Base-by-base conservation (phyloP, 92 coral and sea anemone species). In the Paragorgia papillata region DNA sequence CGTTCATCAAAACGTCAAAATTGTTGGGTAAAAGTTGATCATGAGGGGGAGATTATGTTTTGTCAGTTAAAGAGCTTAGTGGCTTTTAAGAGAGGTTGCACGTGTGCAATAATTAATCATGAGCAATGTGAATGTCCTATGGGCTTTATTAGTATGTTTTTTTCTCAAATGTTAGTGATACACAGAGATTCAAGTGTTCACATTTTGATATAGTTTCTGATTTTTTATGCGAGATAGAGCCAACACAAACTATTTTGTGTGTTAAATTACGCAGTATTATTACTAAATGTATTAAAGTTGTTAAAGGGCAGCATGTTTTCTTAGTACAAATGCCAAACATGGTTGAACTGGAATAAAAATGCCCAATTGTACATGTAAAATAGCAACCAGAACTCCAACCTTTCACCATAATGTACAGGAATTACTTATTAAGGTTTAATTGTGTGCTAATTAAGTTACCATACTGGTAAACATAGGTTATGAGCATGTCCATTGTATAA, bases 201-300 rank as follows among this genome's bases (percentile, higher is more conserved):
- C 29, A 66, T 66, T 39, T 66, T 44, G 33, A 24, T 66, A 24
- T 66, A 31, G 55, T 37, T 21, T 31, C 74, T 66, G 53, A 66
- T 21, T 66, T 66, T 66, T 31, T 66, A 21, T 29, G 29, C 14
- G 74, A 66, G 55, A 37, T 66, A 44, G 55, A 66, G 46, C 49
- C 5, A 37, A 31, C 53, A 39, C 55, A 29, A 9, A 37, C 55
- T 18, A 37, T 31, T 13, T 18, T 66, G 28, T 35, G 40, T 37
- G 24, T 66, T 12, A 66, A 37, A 24, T 37, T 37, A 66, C 63
- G 33, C 18, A 31, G 48, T 66, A 66, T 66, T 31, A 18, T 29
- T 18, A 39, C 49, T 24, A 66, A 66, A 44, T 66, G 74, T 37
- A 66, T 66, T 9, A 66, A 39, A 35, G 55, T 66, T 10, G 48